These are phyloP conservation scores for Typhlomys cinereus DNA, from an alignment of 2,113 vertebrate species.

Conservation along the genomic window DNA sequence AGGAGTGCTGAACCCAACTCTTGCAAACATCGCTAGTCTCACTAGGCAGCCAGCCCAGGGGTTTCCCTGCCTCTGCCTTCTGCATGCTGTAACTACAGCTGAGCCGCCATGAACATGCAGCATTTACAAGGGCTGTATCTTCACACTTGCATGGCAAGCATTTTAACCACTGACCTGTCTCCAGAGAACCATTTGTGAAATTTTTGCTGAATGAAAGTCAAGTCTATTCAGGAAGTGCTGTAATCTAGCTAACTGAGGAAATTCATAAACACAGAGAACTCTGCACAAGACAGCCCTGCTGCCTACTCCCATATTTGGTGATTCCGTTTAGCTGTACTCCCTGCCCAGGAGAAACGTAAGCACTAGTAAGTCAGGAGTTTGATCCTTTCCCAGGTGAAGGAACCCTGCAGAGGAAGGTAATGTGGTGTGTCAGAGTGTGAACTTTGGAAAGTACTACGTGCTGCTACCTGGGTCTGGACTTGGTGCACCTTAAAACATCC, in stretches of 20 bases:
- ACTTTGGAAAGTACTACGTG: rapidly evolving
- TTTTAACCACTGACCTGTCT: too few relatives aligned
- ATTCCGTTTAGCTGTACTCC: not conserved
- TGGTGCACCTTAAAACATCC: not conserved
- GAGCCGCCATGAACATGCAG: too few relatives aligned
- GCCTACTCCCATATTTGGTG: too few relatives aligned
- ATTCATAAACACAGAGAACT: not conserved
- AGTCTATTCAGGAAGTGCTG: too few relatives aligned
- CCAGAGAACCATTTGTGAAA: too few relatives aligned
- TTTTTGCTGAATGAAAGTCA: not conserved
- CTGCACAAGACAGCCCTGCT: not conserved
- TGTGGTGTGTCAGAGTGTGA: not conserved
- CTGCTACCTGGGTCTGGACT: too few relatives aligned
- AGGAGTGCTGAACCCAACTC: too few relatives aligned
- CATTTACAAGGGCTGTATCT: too few relatives aligned
- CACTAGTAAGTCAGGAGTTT: not conserved
- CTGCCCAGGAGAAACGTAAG: not conserved
- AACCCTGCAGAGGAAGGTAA: rapidly evolving
- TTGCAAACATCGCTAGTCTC: too few relatives aligned
- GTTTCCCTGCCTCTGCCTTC: too few relatives aligned
- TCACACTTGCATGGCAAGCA: too few relatives aligned
- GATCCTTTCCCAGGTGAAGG: rapidly evolving
- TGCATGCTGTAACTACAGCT: not conserved
- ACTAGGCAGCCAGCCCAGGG: too few relatives aligned
- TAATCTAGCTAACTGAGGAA: not conserved